Evolutionary conservation across 2,113 vertebrate genomes (phyloP).

Genomic region (Notechis scutatus): DNA sequence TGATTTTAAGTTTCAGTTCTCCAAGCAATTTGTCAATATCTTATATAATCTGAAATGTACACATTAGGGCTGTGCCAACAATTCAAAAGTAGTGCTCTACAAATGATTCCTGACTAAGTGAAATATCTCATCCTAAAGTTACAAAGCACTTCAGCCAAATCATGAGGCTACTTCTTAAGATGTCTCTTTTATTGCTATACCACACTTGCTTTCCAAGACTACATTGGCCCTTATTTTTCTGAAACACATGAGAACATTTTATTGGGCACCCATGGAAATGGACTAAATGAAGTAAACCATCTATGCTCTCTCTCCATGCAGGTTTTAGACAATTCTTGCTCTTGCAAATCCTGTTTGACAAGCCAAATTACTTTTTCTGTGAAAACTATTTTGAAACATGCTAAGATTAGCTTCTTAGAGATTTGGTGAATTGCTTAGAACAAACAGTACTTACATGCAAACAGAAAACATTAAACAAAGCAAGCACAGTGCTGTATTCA

Average conservation of each 20-base stretch:
- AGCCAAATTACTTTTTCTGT: not conserved
- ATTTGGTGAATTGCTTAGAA: slow-evolving; percentile 22
- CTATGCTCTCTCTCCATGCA: not conserved
- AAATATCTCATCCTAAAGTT: not conserved
- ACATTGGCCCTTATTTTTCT: not conserved
- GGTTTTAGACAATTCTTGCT: not conserved
- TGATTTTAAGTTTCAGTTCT: not conserved
- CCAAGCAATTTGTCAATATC: not conserved
- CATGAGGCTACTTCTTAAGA: not conserved
- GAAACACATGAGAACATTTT: not conserved
- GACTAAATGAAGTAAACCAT: not conserved
- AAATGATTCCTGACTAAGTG: not conserved
- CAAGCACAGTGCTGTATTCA: not conserved
- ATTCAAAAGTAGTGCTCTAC: not conserved
- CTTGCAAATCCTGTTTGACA: not conserved
- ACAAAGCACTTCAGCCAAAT: not conserved
- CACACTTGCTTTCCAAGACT: not conserved
- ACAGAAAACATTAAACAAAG: slow-evolving; percentile 7
- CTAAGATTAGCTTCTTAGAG: slow-evolving; percentile 18
- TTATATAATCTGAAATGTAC: not conserved
- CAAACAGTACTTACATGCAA: not conserved
- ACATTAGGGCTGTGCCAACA: not conserved
- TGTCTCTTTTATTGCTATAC: not conserved
- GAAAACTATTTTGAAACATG: not conserved
- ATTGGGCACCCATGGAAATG: not conserved